phyloP scores from a whole-genome alignment of 2,113 vertebrate genomes.

The Canis aureus region DNA sequence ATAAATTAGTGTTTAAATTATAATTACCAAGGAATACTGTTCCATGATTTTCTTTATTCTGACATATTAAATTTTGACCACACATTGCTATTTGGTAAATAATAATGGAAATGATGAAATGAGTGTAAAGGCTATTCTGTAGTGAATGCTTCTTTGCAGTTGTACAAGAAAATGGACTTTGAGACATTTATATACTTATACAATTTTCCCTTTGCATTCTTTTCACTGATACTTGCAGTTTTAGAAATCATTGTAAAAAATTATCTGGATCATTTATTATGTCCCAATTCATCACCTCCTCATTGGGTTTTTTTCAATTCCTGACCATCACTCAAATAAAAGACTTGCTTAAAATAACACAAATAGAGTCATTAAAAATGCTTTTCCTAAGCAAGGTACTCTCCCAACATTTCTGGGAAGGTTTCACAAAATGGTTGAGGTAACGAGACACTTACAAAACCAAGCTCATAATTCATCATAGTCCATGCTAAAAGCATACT shows the following conservation, averaged over 20 bases:
- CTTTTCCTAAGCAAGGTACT: not conserved
- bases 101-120: not conserved
- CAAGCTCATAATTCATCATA: not conserved
- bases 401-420: not conserved
- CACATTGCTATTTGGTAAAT: not conserved
- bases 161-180: not conserved
- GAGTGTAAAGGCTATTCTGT: not conserved
- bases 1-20: not conserved
- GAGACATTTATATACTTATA: not conserved
- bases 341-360: not conserved
- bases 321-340: not conserved
- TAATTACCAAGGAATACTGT: not conserved
- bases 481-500: not conserved
- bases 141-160: not conserved
- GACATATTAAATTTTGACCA: not conserved
- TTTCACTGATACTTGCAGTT: not conserved
- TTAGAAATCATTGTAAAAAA: not conserved
- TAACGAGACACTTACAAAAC: not conserved
- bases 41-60: not conserved
- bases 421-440: not conserved
- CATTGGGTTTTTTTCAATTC: not conserved
- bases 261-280: not conserved
- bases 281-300: not conserved
- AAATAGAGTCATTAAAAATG: not conserved
- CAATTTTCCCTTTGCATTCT: not conserved